Conservation (phyloP, 2,113 vertebrate genomes). For the Calidris pugnax region DNA sequence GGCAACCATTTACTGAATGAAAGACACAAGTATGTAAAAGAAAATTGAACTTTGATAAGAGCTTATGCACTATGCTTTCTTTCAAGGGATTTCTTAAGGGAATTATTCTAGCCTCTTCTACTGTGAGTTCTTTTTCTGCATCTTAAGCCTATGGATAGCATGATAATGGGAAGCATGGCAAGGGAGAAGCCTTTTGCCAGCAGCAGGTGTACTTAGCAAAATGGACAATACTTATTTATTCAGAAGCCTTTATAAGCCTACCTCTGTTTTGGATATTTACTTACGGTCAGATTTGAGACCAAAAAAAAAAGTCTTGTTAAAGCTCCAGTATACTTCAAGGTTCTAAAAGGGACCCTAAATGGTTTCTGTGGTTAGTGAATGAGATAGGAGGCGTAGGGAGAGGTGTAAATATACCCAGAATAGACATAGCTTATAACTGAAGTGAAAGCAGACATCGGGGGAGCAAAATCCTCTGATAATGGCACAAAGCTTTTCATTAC, state of each 20-base stretch:
- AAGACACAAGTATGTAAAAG: neutral
- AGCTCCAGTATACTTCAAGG: conserved; percentile 39
- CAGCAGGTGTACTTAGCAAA: conserved; percentile 32
- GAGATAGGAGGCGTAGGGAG: neutral
- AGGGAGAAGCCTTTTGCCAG: conserved; percentile 3
- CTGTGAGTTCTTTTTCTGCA: conserved; percentile 38
- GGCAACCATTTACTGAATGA: neutral
- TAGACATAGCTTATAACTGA: conserved; percentile 48
- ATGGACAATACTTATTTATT: conserved; percentile 34
- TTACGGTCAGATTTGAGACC: conserved; percentile 21
- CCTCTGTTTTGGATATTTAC: conserved; percentile 65
- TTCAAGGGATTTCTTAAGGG: conserved; percentile 68
- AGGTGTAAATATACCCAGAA: conserved; percentile 53
- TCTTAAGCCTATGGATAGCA: conserved; percentile 57
- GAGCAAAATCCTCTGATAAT: conserved; percentile 36
- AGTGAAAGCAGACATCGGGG: conserved; percentile 9
- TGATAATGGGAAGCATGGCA: conserved; percentile 44
- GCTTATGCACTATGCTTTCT: conserved; percentile 60
- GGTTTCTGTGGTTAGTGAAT: conserved; percentile 43
- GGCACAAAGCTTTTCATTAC: conserved; percentile 62
- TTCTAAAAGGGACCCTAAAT: conserved; percentile 42
- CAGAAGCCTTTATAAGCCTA: conserved; percentile 69
- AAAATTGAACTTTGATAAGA: conserved; percentile 1
- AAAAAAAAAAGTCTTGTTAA: conserved; percentile 21
- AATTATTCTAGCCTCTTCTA: conserved; percentile 62